Evolutionary conservation across 1,140 invertebrate genomes (phyloP).

Genomic region (Dendroctonus ponderosae): DNA sequence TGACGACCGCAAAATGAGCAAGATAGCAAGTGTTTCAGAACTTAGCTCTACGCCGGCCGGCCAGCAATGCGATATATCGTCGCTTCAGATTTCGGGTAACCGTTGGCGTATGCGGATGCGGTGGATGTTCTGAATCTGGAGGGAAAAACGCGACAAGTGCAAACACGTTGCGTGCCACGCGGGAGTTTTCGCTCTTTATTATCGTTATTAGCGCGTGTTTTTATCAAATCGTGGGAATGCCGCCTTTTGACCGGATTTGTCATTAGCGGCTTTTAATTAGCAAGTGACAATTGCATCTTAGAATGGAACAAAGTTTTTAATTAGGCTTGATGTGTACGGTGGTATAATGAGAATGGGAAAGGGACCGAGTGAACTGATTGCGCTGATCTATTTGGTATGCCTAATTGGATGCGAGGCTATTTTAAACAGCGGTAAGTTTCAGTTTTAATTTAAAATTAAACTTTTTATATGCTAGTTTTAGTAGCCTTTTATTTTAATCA

Average conservation of each 20-base stretch:
- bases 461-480: too few species aligned
- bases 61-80: conserved; percentile 6
- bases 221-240: neutral
- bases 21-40: conserved; percentile 36
- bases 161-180: conserved; percentile 21
- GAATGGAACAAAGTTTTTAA: too few species aligned
- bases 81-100: conserved; percentile 29
- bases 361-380: neutral
- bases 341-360: neutral
- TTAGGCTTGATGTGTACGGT: neutral
- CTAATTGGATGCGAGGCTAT: conserved; percentile 10
- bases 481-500: too few species aligned
- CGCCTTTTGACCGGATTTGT: neutral
- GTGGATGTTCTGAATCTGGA: conserved; percentile 6
- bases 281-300: too few species aligned
- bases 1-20: conserved; percentile 37
- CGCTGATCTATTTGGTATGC: conserved; percentile 2
- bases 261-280: neutral
- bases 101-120: conserved; percentile 24
- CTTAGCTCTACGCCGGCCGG: conserved; percentile 14
- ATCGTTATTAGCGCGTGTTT: conserved; percentile 1
- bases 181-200: conserved; percentile 5
- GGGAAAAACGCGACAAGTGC: neutral
- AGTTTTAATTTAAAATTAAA: too few species aligned
- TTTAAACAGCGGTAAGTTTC: conserved; percentile 19